Evolutionary conservation across 2,113 vertebrate species (phyloP).

Genomic region (Sinocyclocheilus maitianheensis): DNA sequence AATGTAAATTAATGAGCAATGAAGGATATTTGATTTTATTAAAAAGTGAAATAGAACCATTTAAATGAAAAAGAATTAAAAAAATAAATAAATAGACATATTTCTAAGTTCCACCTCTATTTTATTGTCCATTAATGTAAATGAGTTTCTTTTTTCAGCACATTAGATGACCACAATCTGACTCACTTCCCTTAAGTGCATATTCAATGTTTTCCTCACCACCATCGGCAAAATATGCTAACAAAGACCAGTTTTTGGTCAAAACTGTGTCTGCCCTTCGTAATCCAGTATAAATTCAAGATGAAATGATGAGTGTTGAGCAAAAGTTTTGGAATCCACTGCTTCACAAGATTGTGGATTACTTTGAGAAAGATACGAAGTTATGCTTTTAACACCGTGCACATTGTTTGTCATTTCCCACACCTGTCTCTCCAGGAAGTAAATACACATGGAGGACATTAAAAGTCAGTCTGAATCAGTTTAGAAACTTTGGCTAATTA

Average conservation of each 20-base stretch:
- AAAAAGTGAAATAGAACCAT: background rate
- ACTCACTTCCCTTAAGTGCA: background rate
- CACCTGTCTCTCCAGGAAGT: background rate
- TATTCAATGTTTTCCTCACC: background rate
- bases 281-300: background rate
- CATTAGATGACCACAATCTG: background rate
- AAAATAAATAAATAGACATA: background rate
- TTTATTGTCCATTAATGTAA: background rate
- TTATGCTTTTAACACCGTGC: background rate
- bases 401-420: background rate
- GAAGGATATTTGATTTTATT: background rate
- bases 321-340: background rate
- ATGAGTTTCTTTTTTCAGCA: background rate
- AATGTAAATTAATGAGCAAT: background rate
- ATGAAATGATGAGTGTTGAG: background rate
- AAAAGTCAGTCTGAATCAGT: background rate
- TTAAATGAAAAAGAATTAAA: background rate
- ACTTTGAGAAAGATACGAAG: no score
- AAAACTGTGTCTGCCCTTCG: background rate
- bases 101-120: background rate
- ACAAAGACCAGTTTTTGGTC: background rate
- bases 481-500: background rate
- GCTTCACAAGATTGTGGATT: background rate
- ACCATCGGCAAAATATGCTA: background rate
- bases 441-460: background rate